A percentile compares a stretch with the other conserved stretches of the same genome.
Evolutionary conservation across 2,113 vertebrate species (phyloP).

Genomic region (Sylvietta virens): DNA sequence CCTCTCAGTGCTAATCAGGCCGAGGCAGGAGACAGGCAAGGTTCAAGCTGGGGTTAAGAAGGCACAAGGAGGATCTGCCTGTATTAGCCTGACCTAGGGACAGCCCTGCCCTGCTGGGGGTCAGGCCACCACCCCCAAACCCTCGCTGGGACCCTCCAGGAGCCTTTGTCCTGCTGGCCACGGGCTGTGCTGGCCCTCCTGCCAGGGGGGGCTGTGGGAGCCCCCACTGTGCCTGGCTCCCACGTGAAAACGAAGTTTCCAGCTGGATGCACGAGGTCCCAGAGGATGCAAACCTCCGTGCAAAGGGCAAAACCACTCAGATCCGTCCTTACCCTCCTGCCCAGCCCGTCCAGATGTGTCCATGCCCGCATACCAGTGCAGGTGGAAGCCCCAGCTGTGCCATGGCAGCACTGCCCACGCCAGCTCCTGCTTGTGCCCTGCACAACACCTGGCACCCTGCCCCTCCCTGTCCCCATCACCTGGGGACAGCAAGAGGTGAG

Average conservation of each 20-base stretch:
- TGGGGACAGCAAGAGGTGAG: background rate
- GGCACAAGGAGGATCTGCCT: conserved; percentile 19
- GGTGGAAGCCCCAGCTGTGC: background rate
- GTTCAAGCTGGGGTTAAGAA: conserved; percentile 52
- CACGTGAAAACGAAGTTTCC: rapidly evolving
- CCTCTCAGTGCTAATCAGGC: conserved; percentile 36
- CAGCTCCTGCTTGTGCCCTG: background rate
- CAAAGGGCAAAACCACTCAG: background rate
- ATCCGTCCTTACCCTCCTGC: background rate
- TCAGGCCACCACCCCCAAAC: background rate
- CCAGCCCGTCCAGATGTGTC: background rate
- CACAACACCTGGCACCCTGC: background rate
- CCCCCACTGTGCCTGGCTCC: background rate
- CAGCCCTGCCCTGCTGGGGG: background rate
- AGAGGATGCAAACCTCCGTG: background rate
- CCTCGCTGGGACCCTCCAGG: background rate
- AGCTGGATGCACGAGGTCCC: rapidly evolving
- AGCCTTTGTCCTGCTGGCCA: background rate
- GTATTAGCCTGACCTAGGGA: conserved; percentile 20
- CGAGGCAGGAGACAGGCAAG: conserved; percentile 12
- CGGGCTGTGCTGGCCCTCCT: background rate
- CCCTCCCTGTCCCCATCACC: background rate
- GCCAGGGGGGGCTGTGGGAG: background rate
- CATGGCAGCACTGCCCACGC: background rate
- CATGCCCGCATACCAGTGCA: rapidly evolving